phyloP scores from a whole-genome alignment of 30 jellyfish, hydroid and myxozoan species.

The Clytia hemisphaerica region DNA sequence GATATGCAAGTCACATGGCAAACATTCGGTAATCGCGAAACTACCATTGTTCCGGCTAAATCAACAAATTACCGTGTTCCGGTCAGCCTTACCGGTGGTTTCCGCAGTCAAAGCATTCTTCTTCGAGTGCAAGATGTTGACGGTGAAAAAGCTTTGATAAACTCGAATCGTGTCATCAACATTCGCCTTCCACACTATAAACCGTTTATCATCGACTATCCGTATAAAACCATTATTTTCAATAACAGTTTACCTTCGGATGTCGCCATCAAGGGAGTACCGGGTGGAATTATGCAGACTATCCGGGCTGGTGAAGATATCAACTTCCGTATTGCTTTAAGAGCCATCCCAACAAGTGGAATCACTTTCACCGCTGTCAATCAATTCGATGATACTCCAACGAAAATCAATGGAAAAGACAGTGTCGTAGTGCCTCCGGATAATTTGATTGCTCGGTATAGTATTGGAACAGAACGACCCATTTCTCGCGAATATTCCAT shows the following conservation, averaged over 20 bases:
- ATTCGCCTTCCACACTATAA: conserved; percentile 6
- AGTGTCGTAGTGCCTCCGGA: background rate
- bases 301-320: background rate
- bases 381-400: too few species aligned
- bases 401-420: background rate
- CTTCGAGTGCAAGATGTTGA: background rate
- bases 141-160: background rate
- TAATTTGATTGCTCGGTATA: background rate
- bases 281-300: background rate
- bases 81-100: background rate
- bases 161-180: background rate
- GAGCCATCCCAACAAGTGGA: background rate
- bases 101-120: background rate
- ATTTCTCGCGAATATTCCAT: background rate
- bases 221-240: background rate
- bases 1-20: background rate
- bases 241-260: conserved; percentile 9
- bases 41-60: background rate
- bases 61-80: conserved; percentile 1
- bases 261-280: background rate
- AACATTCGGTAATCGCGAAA: background rate
- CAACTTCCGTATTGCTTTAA: background rate
- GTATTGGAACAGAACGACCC: background rate
- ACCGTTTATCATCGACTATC: background rate
- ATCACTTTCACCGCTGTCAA: background rate